Base-by-base conservation (phyloP, 1,140 invertebrate species). In the Pogonomyrmex californicus region DNA sequence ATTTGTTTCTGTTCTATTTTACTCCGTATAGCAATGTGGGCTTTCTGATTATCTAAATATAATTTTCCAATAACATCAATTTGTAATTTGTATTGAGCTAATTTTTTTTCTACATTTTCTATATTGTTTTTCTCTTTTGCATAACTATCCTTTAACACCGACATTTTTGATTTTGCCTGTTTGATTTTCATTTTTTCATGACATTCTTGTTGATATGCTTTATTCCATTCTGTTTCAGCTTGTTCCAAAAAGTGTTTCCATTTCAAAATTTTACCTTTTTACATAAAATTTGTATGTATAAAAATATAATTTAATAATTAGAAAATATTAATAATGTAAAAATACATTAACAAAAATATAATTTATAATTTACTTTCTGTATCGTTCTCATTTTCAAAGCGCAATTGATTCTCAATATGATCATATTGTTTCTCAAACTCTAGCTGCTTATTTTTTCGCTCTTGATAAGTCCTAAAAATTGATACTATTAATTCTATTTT, bases 341-440 rank as follows among this genome's bases (percentile, higher is more conserved):
- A 7, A 51, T 81, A 54, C 30, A 89, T 75, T 60, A 56, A 68
- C 10, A 58, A 60, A 58, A 51, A 71, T 56, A 68, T 56, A 17
- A 49, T 77, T 49, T n/a, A 2, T 78, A 68, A 94, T 95, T 92
- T 93, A 97, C 97, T 97, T 94, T 97, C 96, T 47, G 98, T 98
- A 94, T 99, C 98, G 73, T 98, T 96, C 33, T 97, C 97, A 75
- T 97, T 96, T 95, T 99, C 98, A 96, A 99, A 99, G 93, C 99
- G 98, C 56, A 99, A 96, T 95, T 99, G 98, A 94, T 98, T 98
- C 17, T 97, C 96, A 86, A 99, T 97, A 88, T 98, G 96, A 96
- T 99, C 98, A 90, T 98, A 98, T 95, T 99, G 98, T 92, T 99
- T 98, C 91, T 99, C 98, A 96, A 99, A 99, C 93, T 99, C 98